phyloP scores from a whole-genome alignment of 1,140 invertebrate genomes.

The Pogonomyrmex californicus region DNA sequence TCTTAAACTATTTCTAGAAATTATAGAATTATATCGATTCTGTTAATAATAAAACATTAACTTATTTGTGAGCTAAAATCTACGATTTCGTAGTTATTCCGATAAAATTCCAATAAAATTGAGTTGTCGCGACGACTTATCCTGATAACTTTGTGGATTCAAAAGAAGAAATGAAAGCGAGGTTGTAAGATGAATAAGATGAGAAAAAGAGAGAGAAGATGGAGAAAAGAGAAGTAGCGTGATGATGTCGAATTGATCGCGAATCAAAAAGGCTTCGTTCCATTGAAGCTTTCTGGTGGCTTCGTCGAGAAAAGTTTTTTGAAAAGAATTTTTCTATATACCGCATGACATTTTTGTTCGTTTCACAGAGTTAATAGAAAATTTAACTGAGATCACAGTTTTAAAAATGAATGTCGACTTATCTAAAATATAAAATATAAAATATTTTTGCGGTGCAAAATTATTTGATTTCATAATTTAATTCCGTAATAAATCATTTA shows the following conservation, averaged over 20 bases:
- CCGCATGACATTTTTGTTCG: background rate
- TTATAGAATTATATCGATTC: background rate
- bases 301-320: constrained; percentile 10
- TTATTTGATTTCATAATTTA: background rate
- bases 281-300: constrained; percentile 1
- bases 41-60: background rate
- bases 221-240: background rate
- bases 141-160: background rate
- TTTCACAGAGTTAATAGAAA: background rate
- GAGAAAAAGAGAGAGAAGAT: background rate
- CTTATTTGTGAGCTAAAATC: background rate
- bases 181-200: constrained; percentile 1
- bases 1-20: background rate
- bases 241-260: constrained; percentile 48
- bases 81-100: background rate
- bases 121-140: constrained; percentile 5
- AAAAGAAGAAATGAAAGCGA: constrained; percentile 4
- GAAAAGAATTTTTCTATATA: background rate
- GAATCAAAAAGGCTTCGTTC: constrained; percentile 29
- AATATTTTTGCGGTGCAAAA: background rate
- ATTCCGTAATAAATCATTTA: background rate
- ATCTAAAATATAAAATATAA: background rate
- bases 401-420: background rate
- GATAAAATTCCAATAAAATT: constrained; percentile 41
- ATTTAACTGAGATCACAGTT: background rate